A percentile compares a stretch with the other conserved stretches of the same genome.
Conservation (phyloP, 2,888 invertebrate species). For the Halictus ligatus region DNA sequence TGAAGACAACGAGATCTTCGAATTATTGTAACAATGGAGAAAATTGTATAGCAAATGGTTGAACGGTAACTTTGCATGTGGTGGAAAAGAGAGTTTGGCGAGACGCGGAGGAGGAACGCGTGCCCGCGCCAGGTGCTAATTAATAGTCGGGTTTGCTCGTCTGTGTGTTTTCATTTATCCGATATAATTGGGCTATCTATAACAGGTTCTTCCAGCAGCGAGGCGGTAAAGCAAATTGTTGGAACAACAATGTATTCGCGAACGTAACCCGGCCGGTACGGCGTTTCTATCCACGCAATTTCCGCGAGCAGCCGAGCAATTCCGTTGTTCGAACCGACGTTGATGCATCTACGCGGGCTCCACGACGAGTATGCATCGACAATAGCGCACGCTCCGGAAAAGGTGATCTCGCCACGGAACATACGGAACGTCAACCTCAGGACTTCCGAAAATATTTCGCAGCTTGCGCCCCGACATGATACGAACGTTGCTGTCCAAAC, state of each 20-base stretch:
- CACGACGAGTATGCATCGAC: constrained; percentile 21
- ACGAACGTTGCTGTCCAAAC: not conserved
- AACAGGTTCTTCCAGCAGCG: constrained; percentile 48
- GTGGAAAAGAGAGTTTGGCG: not conserved
- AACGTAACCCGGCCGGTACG: constrained; percentile 30
- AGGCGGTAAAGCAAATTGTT: constrained; percentile 49
- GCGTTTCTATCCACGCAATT: constrained; percentile 57
- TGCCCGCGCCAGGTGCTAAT: constrained; percentile 13
- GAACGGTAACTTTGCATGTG: not conserved
- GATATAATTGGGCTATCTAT: constrained; percentile 48
- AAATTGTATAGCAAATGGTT: not conserved
- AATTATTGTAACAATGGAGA: not conserved
- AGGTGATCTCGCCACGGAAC: constrained; percentile 17
- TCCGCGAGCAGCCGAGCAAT: constrained; percentile 42
- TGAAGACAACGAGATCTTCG: not conserved
- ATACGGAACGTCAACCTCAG: constrained; percentile 8
- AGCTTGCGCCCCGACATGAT: not conserved
- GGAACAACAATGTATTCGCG: constrained; percentile 42
- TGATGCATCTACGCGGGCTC: constrained; percentile 61
- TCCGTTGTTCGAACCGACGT: constrained; percentile 60
- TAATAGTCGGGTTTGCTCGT: constrained; percentile 11
- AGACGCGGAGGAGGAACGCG: not conserved
- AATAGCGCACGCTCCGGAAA: constrained; percentile 16
- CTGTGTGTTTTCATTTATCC: constrained; percentile 35
- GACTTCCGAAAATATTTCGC: not conserved